Evolutionary conservation across 2,113 vertebrate species (phyloP), one percentile per base, ranked within the genome.

Genomic region (Steatornis caripensis): DNA sequence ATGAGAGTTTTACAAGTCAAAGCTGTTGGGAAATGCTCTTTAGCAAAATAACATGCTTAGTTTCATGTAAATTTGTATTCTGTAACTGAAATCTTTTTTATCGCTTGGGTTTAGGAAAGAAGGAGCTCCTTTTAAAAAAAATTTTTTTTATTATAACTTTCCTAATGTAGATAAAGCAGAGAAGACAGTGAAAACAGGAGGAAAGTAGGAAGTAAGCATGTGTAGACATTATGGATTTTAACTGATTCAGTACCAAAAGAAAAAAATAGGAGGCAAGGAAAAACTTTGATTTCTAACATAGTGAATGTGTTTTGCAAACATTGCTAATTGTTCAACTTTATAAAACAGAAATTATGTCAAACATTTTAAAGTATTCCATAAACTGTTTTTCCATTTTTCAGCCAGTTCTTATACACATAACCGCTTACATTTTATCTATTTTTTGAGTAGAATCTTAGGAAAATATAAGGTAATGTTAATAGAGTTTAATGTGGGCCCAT

Each of bases 61-160:
- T 78, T 84, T 81, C 54, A 70, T 18, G 12, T 34, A 87, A 57
- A 75, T 71, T 87, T 87, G 41, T 54, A 51, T 49, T 75, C 53
- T 64, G 36, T 43, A 87, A 85, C 16, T 24, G 30, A 94, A 62
- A 39, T 46, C 2, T 11, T 69, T 55, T 58, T 77, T 62, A 49
- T 78, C 84, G 81, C 32, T 66, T 57, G 10, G 29, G 14, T 14
- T 89, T 82, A 81, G 29, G 60, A 91, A 93, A 72, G 6, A 55
- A 43, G 3, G 16, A 3, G 1, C 5, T 53, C 29, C 3, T 43
- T 15, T 10, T 30, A n/a, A n/a, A n/a, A n/a, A n/a, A n/a, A n/a
- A n/a, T 17, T 51, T 34, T 61, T 68, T 69, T 90, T 45, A 32
- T 79, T 71, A 37, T 39, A 36, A 39, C 19, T 70, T 87, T 75